These are phyloP conservation scores for Tenrec ecaudatus DNA, from an alignment of 2,113 vertebrate genomes.

Conservation along the genomic window DNA sequence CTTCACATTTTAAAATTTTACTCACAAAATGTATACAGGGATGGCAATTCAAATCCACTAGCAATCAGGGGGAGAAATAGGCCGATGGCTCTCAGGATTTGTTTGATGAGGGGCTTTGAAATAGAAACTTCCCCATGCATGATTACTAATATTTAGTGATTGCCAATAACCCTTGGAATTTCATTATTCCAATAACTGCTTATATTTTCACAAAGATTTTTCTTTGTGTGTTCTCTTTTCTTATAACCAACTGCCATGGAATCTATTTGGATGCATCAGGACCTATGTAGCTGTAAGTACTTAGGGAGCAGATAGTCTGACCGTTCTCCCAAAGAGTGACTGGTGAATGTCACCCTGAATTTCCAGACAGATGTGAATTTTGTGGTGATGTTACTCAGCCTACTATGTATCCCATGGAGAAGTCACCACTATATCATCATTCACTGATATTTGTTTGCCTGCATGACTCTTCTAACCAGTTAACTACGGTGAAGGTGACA, in stretches of 20 bases:
- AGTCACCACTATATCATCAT: no score
- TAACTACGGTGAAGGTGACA: no score
- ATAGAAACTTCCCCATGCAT: background rate
- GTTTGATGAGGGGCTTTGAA: background rate
- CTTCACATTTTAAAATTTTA: constrained; percentile 29
- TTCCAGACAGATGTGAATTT: background rate
- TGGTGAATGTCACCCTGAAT: background rate
- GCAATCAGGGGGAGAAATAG: no score
- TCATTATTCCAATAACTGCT: background rate
- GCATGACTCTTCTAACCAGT: no score
- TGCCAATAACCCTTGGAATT: background rate
- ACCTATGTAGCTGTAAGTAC: no score
- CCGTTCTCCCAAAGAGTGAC: no score
- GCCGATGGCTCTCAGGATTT: no score
- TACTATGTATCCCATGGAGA: background rate
- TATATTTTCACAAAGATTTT: background rate
- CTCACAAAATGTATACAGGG: background rate
- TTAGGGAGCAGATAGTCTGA: no score
- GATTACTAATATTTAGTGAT: background rate
- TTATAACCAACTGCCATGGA: no score
- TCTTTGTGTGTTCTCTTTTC: background rate
- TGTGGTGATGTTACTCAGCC: background rate
- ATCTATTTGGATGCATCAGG: no score
- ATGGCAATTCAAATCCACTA: background rate
- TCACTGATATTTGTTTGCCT: no score